Percentiles rank a stretch among this genome's conserved stretches.
These are phyloP conservation scores for Parnassius mnemosyne DNA, from an alignment of 2,888 invertebrate species.

Conservation along the genomic window DNA sequence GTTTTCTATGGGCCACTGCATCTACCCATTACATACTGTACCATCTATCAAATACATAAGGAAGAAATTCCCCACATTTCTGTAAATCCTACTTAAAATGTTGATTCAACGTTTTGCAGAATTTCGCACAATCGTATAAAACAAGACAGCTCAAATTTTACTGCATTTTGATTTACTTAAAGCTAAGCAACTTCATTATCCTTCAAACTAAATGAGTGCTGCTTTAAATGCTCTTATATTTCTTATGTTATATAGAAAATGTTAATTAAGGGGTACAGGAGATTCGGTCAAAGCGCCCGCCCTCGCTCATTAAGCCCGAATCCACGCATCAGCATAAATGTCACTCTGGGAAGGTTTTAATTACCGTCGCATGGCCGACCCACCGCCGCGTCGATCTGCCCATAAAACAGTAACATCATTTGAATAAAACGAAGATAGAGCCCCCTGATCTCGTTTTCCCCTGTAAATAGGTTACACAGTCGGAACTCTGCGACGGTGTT, in stretches of 20 bases:
- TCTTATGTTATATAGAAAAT: conserved; percentile 33
- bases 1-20: too few relatives aligned
- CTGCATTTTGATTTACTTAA: not conserved
- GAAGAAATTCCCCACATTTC: too few relatives aligned
- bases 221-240: conserved; percentile 14
- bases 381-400: conserved; percentile 55
- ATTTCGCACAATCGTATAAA: too few relatives aligned
- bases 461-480: conserved; percentile 22
- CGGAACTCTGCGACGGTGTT: conserved; percentile 8
- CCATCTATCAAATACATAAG: too few relatives aligned
- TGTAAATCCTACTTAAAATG: too few relatives aligned
- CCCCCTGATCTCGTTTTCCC: conserved; percentile 36
- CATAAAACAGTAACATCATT: conserved; percentile 52
- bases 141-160: not conserved
- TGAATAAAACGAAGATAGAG: conserved; percentile 43
- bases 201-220: conserved; percentile 12
- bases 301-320: conserved; percentile 58
- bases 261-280: conserved; percentile 41
- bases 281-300: conserved; percentile 59
- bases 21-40: too few relatives aligned
- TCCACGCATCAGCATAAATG: conserved; percentile 73
- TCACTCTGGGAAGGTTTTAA: conserved; percentile 70
- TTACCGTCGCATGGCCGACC: conserved; percentile 58
- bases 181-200: conserved; percentile 15
- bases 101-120: too few relatives aligned